phyloP scores from a whole-genome alignment of 1,140 invertebrate genomes.

The Odontomachus brunneus region DNA sequence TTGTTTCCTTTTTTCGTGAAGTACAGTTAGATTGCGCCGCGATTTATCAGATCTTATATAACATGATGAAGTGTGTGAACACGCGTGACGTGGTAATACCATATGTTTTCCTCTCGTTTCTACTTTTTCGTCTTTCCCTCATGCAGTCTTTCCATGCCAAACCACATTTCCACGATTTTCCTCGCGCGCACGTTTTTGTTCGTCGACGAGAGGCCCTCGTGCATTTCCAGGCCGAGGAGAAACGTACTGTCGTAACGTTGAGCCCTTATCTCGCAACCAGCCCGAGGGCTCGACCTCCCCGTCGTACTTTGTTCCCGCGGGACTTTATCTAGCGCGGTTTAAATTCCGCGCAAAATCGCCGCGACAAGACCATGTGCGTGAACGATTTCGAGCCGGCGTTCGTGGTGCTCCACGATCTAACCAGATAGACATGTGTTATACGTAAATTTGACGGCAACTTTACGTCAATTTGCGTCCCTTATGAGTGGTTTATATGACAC shows the following conservation, averaged over 20 bases:
- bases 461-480: too few relatives aligned
- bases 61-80: conserved; percentile 3
- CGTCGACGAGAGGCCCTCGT: conserved; percentile 6
- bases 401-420: background rate
- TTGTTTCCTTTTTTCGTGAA: too few relatives aligned
- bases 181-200: conserved; percentile 46
- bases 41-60: background rate
- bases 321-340: conserved; percentile 60
- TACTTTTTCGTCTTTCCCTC: background rate
- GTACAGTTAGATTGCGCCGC: too few relatives aligned
- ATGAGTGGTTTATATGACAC: too few relatives aligned
- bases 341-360: conserved; percentile 52
- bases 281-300: conserved; percentile 40
- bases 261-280: conserved; percentile 40
- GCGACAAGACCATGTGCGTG: background rate
- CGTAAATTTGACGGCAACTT: too few relatives aligned
- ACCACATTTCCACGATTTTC: conserved; percentile 54
- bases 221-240: conserved; percentile 50
- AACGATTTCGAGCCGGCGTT: conserved; percentile 32
- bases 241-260: conserved; percentile 54
- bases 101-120: background rate
- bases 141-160: conserved; percentile 33
- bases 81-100: conserved; percentile 2
- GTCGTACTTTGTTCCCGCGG: conserved; percentile 47
- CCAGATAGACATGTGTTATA: too few relatives aligned